Percentiles rank a stretch among this genome's conserved stretches.
Conservation (phyloP, 2,797 vertebrate species). For the Crocidura indochinensis region DNA sequence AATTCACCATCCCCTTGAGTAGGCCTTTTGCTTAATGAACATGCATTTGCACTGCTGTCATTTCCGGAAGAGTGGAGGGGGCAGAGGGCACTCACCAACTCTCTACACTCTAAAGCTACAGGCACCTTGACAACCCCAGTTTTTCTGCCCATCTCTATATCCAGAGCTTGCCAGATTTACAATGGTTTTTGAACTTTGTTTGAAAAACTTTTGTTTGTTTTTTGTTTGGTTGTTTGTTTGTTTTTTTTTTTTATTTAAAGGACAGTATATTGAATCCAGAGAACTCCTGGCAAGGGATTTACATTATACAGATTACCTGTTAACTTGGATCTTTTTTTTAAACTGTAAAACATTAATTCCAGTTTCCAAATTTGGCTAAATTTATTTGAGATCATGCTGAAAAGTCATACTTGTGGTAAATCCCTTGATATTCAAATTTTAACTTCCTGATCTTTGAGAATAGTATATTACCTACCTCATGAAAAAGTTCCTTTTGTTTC, state of each 20-base stretch:
- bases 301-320: background rate
- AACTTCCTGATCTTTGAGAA: background rate
- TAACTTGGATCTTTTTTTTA: background rate
- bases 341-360: background rate
- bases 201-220: background rate
- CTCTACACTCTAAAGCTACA: conserved; percentile 35
- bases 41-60: background rate
- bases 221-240: background rate
- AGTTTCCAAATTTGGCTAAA: conserved; percentile 42
- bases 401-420: background rate
- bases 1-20: background rate
- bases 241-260: background rate
- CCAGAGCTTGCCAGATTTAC: background rate
- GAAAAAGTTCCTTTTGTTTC: conserved; percentile 45
- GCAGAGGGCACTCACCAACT: conserved; percentile 62
- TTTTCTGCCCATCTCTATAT: background rate
- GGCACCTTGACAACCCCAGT: conserved; percentile 45
- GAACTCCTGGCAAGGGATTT: background rate
- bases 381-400: background rate
- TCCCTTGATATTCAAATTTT: conserved; percentile 37
- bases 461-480: background rate
- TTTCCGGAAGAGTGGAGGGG: conserved; percentile 59
- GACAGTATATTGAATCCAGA: background rate
- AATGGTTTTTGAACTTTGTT: conserved; percentile 18
- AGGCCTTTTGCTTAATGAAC: conserved; percentile 57